Conservation (phyloP, 2,888 invertebrate species). For the Alcis repandata region DNA sequence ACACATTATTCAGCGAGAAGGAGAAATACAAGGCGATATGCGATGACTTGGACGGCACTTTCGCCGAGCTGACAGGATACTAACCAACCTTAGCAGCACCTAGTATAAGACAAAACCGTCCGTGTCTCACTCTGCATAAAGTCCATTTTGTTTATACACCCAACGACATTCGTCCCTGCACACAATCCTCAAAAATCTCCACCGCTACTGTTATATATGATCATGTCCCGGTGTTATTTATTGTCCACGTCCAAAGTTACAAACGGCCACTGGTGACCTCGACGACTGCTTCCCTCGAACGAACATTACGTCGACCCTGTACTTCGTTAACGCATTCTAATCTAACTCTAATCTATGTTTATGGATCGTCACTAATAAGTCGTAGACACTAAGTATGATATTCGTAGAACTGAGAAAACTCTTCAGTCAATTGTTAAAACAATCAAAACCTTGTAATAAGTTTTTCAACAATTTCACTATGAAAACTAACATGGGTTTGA, state of each 20-base stretch:
- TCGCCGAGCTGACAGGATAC: constrained; percentile 98
- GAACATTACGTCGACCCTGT: constrained; percentile 44
- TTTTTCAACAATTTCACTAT: too few species aligned
- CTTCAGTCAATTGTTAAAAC: background rate
- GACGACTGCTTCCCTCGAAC: constrained; percentile 18
- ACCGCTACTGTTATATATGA: constrained; percentile 17
- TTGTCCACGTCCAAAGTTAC: constrained; percentile 38
- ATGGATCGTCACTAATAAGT: constrained; percentile 61
- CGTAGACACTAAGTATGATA: constrained; percentile 40
- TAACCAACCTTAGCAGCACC: constrained; percentile 86
- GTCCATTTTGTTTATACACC: constrained; percentile 59
- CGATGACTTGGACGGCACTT: constrained; percentile 98
- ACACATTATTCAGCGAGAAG: constrained; percentile 94
- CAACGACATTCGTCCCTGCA: constrained; percentile 34
- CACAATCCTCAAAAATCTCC: constrained; percentile 25
- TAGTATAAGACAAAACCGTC: constrained; percentile 77
- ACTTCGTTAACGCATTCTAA: constrained; percentile 61
- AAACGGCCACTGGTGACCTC: constrained; percentile 19
- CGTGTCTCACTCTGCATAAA: constrained; percentile 57
- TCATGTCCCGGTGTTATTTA: constrained; percentile 46
- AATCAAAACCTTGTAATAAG: background rate
- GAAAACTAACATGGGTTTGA: too few species aligned
- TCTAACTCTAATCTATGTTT: constrained; percentile 63
- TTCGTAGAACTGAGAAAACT: constrained; percentile 26
- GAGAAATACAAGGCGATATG: constrained; percentile 98